Evolutionary conservation across 2,888 invertebrate genomes (phyloP), one percentile per base, ranked within the genome.

Genomic region (Cataglyphis cursor): DNA sequence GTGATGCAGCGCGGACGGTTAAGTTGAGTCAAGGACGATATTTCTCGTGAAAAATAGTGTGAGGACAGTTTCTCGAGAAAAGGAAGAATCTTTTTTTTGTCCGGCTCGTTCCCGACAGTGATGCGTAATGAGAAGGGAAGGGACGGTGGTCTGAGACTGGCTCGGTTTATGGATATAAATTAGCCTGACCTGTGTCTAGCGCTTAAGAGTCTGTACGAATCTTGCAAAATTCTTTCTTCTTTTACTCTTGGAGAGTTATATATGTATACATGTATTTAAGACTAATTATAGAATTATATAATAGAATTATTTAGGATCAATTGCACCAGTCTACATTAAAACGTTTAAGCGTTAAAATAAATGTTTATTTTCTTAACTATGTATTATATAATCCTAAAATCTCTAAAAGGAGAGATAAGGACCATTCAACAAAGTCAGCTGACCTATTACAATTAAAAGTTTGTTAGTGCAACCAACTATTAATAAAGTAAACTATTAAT

Each of bases 81-180:
- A 61, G 62, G 80, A 86, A 89, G 59, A 78, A 86, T 81, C 68
- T 76, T 86, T 76, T 72, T 75, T 44, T 62, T 80, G 48, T 73
- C 81, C 59, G 48, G 54, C 41, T 81, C 74, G 28, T 88, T 91
- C 88, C 89, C 88, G 85, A 87, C 89, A 76, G 68, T 78, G 83
- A 81, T 59, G 90, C 78, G 92, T 87, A 83, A 90, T 89, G 59
- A 72, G 88, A 90, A 88, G 92, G 93, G 89, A 91, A 93, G 94
- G 94, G 94, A 94, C 94, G 94, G 94, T 94, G 93, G 88, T 88
- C 91, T 93, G 91, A 92, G 92, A 91, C 91, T 93, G 94, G 94
- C 94, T 94, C 93, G 94, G 93, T 94, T 94, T 91, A 90, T 92
- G 93, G 93, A 93, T 92, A 94, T 87, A 93, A 93, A 92, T 89